A percentile compares a stretch with the other conserved stretches of the same genome.
Evolutionary conservation across 1,140 invertebrate genomes (phyloP).

Genomic region (Sycophaga agraensis): DNA sequence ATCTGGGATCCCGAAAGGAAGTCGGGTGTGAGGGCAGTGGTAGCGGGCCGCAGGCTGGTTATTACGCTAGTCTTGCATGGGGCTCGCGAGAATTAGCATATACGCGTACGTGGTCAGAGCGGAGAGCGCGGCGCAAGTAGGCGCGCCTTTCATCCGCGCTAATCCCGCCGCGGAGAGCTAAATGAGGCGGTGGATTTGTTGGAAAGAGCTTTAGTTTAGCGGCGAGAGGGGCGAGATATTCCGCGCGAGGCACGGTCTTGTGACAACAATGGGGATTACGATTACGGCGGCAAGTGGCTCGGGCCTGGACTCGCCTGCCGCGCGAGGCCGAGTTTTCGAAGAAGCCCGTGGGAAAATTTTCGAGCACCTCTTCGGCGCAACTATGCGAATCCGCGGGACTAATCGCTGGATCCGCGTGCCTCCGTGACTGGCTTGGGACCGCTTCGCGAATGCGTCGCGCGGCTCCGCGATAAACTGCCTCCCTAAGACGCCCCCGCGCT

Average conservation of each 20-base stretch:
- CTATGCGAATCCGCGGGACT: no score
- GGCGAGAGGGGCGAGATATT: background rate
- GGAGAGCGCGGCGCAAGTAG: constrained; percentile 47
- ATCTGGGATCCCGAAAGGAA: constrained; percentile 32
- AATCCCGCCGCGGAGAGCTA: constrained; percentile 37
- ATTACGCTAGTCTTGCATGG: constrained; percentile 31
- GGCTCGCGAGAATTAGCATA: constrained; percentile 45
- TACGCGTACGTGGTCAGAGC: constrained; percentile 49
- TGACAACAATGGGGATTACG: constrained; percentile 26
- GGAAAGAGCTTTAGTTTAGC: constrained; percentile 50
- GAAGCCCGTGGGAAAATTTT: no score
- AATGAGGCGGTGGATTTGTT: constrained; percentile 60
- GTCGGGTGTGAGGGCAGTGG: background rate
- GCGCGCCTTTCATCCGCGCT: constrained; percentile 43
- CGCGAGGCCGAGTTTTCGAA: no score
- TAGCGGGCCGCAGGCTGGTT: constrained; percentile 34
- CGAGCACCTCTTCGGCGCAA: no score
- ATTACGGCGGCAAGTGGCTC: constrained; percentile 1
- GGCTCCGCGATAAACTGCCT: no score
- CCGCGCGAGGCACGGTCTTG: background rate
- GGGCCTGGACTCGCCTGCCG: background rate
- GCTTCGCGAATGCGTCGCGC: no score
- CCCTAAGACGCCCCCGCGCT: no score
- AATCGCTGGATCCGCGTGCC: no score
- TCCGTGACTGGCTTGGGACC: no score